Percentiles rank a stretch among this genome's conserved stretches.
Evolutionary conservation across 2,113 vertebrate species (phyloP).

Genomic region (Arenaria interpres): DNA sequence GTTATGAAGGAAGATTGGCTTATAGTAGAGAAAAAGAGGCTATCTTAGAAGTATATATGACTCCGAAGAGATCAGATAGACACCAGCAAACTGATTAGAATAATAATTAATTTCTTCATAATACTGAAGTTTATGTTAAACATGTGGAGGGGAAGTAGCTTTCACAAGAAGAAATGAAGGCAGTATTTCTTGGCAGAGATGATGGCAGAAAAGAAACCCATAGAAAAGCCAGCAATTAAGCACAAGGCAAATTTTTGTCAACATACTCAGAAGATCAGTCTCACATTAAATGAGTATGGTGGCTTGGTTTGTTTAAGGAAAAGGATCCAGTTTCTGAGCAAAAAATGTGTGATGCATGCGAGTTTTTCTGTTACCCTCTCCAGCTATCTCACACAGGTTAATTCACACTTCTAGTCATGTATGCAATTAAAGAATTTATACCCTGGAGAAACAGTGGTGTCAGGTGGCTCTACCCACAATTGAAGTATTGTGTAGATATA

Average conservation of each 20-base stretch:
- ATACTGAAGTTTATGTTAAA: not conserved
- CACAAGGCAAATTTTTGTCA: not conserved
- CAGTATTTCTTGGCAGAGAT: not conserved
- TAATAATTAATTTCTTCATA: constrained; percentile 31
- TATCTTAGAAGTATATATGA: not conserved
- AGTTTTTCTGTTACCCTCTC: not conserved
- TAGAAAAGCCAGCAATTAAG: not conserved
- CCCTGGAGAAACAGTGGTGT: not conserved
- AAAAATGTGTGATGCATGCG: rapidly evolving
- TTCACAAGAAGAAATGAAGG: not conserved
- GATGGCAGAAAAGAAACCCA: not conserved
- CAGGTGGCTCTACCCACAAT: not conserved
- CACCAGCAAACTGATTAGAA: constrained; percentile 23
- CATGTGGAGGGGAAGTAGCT: not conserved
- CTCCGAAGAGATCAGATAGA: not conserved
- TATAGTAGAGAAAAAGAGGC: not conserved
- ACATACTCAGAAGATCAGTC: not conserved
- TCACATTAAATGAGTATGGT: not conserved
- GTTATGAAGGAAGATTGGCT: constrained; percentile 47
- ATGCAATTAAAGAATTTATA: constrained; percentile 18
- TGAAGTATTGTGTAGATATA: not conserved
- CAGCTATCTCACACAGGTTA: not conserved
- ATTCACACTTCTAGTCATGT: not conserved
- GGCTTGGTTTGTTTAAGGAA: not conserved
- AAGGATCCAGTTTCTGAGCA: not conserved